phyloP scores from a whole-genome alignment of 30 jellyfish, hydroid and myxozoan species.

The Haliclystus octoradiatus region DNA sequence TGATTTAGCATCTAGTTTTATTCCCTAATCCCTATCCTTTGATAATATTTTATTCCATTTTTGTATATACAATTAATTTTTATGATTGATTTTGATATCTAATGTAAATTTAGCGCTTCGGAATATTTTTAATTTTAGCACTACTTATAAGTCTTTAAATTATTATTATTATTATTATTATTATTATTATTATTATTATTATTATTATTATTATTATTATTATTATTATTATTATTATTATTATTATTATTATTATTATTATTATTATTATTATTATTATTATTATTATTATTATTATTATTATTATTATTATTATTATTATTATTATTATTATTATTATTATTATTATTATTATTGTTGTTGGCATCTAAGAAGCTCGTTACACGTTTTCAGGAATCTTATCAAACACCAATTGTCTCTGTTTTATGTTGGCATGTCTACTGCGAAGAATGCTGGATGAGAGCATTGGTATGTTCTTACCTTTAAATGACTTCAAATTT shows the following conservation, averaged over 20 bases:
- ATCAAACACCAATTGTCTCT: conserved; percentile 67
- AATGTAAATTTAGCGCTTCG: no score
- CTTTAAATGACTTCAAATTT: neutral
- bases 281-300: neutral
- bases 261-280: neutral
- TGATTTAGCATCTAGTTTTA: no score
- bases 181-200: neutral
- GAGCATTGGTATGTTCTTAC: conserved; percentile 39
- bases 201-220: neutral
- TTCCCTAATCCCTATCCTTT: no score
- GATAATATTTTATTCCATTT: no score
- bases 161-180: neutral
- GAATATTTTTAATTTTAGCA: no score
- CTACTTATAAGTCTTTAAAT: no score
- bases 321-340: neutral
- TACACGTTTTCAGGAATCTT: no score
- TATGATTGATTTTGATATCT: no score
- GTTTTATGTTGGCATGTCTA: conserved; percentile 91
- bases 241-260: neutral
- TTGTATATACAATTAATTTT: no score
- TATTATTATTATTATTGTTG: conserved; percentile 1
- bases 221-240: neutral
- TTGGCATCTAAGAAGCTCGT: no score
- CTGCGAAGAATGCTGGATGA: conserved; percentile 92
- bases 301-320: neutral